Evolutionary conservation across 2,888 invertebrate species (phyloP).

Genomic region (Hyposoter dolosus): DNA sequence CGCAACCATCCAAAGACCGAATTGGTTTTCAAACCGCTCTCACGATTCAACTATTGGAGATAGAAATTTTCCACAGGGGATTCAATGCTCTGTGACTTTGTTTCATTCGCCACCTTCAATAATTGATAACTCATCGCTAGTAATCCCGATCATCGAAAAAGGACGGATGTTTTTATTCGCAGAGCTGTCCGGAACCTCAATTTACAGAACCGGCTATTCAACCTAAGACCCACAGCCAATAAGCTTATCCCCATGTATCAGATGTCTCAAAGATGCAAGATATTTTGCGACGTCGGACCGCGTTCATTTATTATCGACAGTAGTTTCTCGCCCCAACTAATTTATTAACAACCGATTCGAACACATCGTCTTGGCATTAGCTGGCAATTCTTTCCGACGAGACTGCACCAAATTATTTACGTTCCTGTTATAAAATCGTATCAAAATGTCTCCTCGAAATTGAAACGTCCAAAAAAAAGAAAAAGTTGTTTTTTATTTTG

Average conservation of each 20-base stretch:
- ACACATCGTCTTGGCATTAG: not conserved
- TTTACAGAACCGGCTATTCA: not conserved
- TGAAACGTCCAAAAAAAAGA: not conserved
- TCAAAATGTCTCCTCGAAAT: not conserved
- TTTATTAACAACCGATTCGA: constrained; percentile 49
- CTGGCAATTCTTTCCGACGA: not conserved
- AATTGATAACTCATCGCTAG: not conserved
- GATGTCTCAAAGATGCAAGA: constrained; percentile 62
- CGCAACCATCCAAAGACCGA: not conserved
- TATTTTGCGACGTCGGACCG: constrained; percentile 41
- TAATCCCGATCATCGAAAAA: not conserved
- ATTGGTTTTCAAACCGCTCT: not conserved
- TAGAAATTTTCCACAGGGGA: not conserved
- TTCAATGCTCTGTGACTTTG: not conserved
- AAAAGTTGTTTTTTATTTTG: not conserved
- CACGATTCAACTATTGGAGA: not conserved
- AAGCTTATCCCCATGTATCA: constrained; percentile 31
- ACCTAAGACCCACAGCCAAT: not conserved
- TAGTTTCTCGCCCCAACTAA: constrained; percentile 42
- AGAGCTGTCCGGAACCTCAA: not conserved
- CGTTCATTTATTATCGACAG: constrained; percentile 63
- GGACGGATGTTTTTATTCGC: not conserved
- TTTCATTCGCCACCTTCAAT: not conserved
- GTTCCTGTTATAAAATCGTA: not conserved
- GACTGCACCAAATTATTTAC: not conserved